Base-by-base conservation (phyloP, 2,797 vertebrate genomes). In the Remorina albescens region DNA sequence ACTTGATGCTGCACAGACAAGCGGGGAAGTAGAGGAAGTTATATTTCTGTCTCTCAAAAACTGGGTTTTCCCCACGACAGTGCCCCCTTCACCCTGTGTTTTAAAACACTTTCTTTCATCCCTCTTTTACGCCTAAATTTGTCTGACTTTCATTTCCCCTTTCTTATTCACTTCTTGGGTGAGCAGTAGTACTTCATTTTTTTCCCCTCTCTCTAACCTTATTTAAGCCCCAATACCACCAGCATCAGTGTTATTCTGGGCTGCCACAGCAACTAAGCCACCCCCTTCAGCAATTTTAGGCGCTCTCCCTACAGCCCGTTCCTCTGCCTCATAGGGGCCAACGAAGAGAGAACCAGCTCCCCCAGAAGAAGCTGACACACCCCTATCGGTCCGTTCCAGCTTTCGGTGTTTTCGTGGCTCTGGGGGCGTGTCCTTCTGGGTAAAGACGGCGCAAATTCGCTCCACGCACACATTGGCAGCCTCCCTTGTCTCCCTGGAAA, bases 401-500 rank as follows among this genome's bases (percentile, higher is more conserved):
- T 94, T 95, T 81, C 94, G 94, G 82, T 96, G 95, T 71, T 93
- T 95, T 58, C 93, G 93, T 4, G 89, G 90, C 73, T 93, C 92
- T 0, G 85, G 62, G 4, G 93, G 60, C 0, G 92, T 78, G 51
- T 91, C 89, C 12, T 84, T 74, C 39, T 88, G 90, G 32, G 80
- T 87, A 78, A 97, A 94, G 72, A 97, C 80, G 0, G 89, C 73
- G 4, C 94, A 95, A 84, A 98, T 97, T 59, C 95, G 89, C 78
- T 95, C 94, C 46, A 92, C 95, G 57, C 96, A 97, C 68, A 96
- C 83, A 0, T 92, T 82, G 0, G 96, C 80, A 0, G 97, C 97
- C 67, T 96, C 94, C 15, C 94, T 93, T 0, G 96, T 97, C 86
- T 98, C 97, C 6, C 67, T 93, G 60, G 95, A 96, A 79, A 98